These are phyloP conservation scores for Homalodisca vitripennis DNA, from an alignment of 1,140 invertebrate species.

Conservation along the genomic window DNA sequence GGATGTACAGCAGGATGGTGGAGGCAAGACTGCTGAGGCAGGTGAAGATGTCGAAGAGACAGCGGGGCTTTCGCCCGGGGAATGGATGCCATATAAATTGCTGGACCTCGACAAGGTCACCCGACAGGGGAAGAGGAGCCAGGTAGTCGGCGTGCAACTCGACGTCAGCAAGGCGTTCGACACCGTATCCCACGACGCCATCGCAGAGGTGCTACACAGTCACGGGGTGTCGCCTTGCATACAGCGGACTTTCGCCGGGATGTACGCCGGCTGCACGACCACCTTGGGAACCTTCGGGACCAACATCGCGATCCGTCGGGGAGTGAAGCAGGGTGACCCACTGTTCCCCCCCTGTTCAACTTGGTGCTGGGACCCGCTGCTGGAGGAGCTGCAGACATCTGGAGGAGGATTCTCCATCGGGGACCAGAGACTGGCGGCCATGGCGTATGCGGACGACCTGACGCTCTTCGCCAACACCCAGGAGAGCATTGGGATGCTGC, in stretches of 20 bases:
- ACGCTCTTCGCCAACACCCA: neutral
- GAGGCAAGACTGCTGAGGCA: constrained; percentile 15
- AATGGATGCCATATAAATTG: constrained; percentile 37
- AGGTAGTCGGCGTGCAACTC: constrained; percentile 21
- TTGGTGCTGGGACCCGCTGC: neutral
- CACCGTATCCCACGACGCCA: constrained; percentile 45
- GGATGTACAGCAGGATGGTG: constrained; percentile 33
- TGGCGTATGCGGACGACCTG: constrained; percentile 5
- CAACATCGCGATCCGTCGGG: neutral
- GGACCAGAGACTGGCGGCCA: neutral
- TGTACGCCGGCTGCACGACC: neutral
- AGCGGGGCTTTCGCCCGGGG: constrained; percentile 38
- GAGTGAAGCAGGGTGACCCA: constrained; percentile 14
- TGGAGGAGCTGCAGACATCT: neutral
- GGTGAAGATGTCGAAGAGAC: constrained; percentile 12
- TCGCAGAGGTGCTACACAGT: neutral
- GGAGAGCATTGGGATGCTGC: neutral
- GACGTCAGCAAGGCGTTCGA: constrained; percentile 42
- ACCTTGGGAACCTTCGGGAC: neutral
- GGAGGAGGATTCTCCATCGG: neutral
- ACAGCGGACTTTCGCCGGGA: neutral
- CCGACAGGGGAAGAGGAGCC: constrained; percentile 11
- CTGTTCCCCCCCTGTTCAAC: neutral
- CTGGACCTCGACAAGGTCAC: neutral
- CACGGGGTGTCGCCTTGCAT: neutral